These are phyloP conservation scores for Drosophila fungiperda DNA, from an alignment of 2,888 invertebrate species.

Conservation along the genomic window DNA sequence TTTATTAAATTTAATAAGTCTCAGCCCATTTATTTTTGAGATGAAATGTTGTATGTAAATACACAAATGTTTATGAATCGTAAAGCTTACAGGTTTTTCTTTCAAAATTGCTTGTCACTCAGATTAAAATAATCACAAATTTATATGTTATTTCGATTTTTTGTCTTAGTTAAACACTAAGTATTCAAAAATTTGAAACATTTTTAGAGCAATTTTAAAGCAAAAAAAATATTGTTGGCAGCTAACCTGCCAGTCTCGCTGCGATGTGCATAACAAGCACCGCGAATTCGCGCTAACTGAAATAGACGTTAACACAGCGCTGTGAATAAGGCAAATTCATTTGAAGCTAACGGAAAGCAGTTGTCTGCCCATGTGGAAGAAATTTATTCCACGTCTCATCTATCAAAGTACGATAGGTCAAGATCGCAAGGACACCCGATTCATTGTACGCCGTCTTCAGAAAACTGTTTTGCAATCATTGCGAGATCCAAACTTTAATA, in stretches of 20 bases:
- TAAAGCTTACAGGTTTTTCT: conserved; percentile 13
- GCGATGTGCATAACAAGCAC: conserved; percentile 46
- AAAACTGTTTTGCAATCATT: conserved; percentile 57
- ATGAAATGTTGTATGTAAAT: neutral
- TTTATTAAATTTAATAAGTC: neutral
- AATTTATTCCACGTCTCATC: conserved; percentile 50
- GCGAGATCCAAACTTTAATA: conserved; percentile 61
- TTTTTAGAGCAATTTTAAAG: conserved; percentile 25
- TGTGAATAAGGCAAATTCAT: conserved; percentile 20
- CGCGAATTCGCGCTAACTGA: conserved; percentile 37
- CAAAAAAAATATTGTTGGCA: conserved; percentile 12
- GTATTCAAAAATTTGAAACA: neutral
- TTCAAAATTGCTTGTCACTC: conserved; percentile 29
- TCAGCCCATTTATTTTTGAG: neutral
- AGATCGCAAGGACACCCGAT: conserved; percentile 51
- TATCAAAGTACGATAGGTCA: conserved; percentile 47
- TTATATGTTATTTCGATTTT: conserved; percentile 37
- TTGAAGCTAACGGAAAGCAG: conserved; percentile 40
- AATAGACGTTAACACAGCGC: conserved; percentile 35
- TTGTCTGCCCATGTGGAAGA: conserved; percentile 57
- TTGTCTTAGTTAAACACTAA: conserved; percentile 1
- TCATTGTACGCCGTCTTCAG: conserved; percentile 60
- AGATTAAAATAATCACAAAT: conserved; percentile 47
- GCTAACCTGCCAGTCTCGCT: conserved; percentile 14
- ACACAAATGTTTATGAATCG: too few relatives aligned